These are phyloP conservation scores for Geodia barretti DNA, from an alignment of 37 sponge, comb jelly and placozoan genomes.

Conservation along the genomic window DNA sequence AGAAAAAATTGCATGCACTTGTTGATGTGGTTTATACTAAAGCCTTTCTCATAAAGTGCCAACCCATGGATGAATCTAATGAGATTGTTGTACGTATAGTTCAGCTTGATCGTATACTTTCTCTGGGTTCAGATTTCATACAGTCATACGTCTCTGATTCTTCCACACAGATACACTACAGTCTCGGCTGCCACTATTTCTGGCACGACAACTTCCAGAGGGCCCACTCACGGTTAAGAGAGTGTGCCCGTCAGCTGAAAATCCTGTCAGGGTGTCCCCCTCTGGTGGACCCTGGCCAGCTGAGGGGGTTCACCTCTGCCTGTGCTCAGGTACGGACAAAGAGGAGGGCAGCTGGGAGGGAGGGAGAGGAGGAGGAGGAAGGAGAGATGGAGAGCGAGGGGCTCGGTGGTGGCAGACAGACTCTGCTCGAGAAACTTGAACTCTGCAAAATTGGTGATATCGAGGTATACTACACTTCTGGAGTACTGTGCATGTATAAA, in stretches of 20 bases:
- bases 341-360: background rate
- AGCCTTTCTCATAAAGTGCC: too few species aligned
- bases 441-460: background rate
- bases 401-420: background rate
- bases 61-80: background rate
- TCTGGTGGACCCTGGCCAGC: constrained; percentile 7
- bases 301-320: constrained; percentile 41
- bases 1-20: too few species aligned
- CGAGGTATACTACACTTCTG: background rate
- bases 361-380: background rate
- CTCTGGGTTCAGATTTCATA: too few species aligned
- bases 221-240: constrained; percentile 7
- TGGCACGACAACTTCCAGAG: constrained; percentile 22
- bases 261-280: background rate
- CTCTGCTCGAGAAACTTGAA: background rate
- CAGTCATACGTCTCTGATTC: background rate
- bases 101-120: too few species aligned
- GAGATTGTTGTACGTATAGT: background rate
- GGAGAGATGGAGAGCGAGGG: background rate
- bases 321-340: constrained; percentile 10
- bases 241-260: constrained; percentile 7
- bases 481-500: background rate
- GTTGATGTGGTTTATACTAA: too few species aligned
- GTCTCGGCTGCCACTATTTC: constrained; percentile 52
- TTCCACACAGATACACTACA: constrained; percentile 42